Conservation (phyloP, 1,140 invertebrate species). For the Diorhabda elongata region DNA sequence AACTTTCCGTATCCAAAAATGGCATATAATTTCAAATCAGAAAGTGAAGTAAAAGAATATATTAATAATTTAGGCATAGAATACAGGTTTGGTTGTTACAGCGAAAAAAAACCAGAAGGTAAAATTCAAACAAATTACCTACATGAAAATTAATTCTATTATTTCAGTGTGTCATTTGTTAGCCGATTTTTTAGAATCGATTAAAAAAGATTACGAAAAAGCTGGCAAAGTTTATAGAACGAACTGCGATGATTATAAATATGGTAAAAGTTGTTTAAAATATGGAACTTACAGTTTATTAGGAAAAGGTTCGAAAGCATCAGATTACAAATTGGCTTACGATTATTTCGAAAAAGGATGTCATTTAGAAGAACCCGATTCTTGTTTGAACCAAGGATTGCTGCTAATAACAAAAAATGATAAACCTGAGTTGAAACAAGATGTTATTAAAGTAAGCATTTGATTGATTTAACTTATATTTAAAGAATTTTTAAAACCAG, state of each 20-base stretch:
- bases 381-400: conserved; percentile 73
- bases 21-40: conserved; percentile 72
- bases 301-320: conserved; percentile 58
- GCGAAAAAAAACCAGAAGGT: conserved; percentile 79
- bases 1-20: conserved; percentile 40
- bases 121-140: conserved; percentile 21
- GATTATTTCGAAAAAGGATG: conserved; percentile 79
- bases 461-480: background rate
- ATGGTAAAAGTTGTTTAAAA: conserved; percentile 79
- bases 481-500: background rate
- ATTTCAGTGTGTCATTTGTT: conserved; percentile 81
- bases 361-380: conserved; percentile 59
- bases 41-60: conserved; percentile 82
- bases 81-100: conserved; percentile 85
- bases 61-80: conserved; percentile 86
- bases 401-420: conserved; percentile 56
- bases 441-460: conserved; percentile 54
- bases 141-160: conserved; percentile 7
- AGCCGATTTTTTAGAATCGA: conserved; percentile 79
- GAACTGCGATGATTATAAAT: conserved; percentile 82
- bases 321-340: conserved; percentile 49
- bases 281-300: conserved; percentile 67
- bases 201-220: conserved; percentile 74
- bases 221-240: conserved; percentile 73
- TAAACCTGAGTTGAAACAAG: conserved; percentile 48